These are phyloP conservation scores for Holcopasites calliopsidis DNA, from an alignment of 1,140 invertebrate species.

Conservation along the genomic window DNA sequence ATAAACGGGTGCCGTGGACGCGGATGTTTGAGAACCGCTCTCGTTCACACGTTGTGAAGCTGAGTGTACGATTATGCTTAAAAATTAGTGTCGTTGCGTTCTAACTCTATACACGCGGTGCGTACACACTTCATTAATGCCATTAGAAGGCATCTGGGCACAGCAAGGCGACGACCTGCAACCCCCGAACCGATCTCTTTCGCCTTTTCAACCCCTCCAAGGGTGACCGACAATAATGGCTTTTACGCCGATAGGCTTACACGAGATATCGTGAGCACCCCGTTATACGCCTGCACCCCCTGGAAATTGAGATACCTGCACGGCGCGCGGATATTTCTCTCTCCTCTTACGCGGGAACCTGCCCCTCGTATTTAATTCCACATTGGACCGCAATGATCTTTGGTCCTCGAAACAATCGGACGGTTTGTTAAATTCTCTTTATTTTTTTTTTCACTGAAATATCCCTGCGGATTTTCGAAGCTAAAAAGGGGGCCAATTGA, in stretches of 20 bases:
- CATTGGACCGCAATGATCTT: no score
- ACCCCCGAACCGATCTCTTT: constrained; percentile 57
- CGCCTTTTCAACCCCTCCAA: constrained; percentile 58
- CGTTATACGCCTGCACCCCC: constrained; percentile 20
- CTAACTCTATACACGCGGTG: constrained; percentile 65
- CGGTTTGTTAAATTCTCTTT: no score
- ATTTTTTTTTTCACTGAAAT: no score
- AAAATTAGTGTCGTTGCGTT: constrained; percentile 78
- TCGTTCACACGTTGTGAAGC: constrained; percentile 79
- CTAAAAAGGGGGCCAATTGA: no score
- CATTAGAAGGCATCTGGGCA: constrained; percentile 75
- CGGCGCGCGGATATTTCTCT: not conserved
- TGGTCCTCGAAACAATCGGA: no score
- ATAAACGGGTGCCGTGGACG: constrained; percentile 38
- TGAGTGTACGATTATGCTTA: constrained; percentile 79
- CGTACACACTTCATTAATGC: constrained; percentile 79
- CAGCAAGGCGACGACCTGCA: constrained; percentile 59
- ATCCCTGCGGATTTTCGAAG: no score
- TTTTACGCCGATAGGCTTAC: constrained; percentile 58
- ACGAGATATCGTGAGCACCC: constrained; percentile 48
- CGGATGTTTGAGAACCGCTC: constrained; percentile 65
- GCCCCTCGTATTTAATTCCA: not conserved
- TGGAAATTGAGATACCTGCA: constrained; percentile 55
- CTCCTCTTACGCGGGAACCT: not conserved
- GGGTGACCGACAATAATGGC: constrained; percentile 60